These are phyloP conservation scores for Flexamia atlantica DNA, from an alignment of 2,888 invertebrate genomes.

Conservation along the genomic window DNA sequence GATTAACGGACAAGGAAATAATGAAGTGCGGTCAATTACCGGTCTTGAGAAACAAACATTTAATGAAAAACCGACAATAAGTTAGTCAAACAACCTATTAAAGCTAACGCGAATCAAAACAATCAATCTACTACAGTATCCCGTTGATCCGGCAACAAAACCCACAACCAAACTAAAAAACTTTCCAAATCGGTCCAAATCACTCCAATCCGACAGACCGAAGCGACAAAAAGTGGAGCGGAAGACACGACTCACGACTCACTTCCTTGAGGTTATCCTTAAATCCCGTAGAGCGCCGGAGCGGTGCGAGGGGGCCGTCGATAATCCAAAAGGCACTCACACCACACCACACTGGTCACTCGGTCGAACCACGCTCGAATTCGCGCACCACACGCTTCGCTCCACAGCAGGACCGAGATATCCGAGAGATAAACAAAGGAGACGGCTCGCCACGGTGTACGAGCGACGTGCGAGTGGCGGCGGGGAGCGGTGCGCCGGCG, in stretches of 20 bases:
- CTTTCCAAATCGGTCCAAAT: too few species aligned
- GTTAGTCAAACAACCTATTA: too few species aligned
- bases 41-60: too few species aligned
- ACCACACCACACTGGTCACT: too few species aligned
- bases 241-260: constrained; percentile 28
- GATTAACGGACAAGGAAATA: too few species aligned
- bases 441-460: not conserved
- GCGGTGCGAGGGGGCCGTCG: constrained; percentile 5
- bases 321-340: constrained; percentile 41
- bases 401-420: not conserved
- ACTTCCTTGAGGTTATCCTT: constrained; percentile 54
- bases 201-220: too few species aligned
- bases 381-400: not conserved
- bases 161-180: not conserved
- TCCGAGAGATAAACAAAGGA: constrained; percentile 39
- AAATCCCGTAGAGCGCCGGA: constrained; percentile 1
- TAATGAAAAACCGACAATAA: too few species aligned
- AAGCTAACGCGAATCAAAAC: too few species aligned
- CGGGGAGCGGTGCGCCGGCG: constrained; percentile 7
- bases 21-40: too few species aligned
- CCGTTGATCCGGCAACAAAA: too few species aligned
- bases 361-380: constrained; percentile 14
- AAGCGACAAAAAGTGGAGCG: not conserved
- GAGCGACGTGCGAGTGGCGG: constrained; percentile 10
- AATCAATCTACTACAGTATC: too few species aligned